Percentiles rank a stretch among this genome's conserved stretches.
phyloP scores from a whole-genome alignment of 2,888 invertebrate species.

The Lydus trimaculatus region DNA sequence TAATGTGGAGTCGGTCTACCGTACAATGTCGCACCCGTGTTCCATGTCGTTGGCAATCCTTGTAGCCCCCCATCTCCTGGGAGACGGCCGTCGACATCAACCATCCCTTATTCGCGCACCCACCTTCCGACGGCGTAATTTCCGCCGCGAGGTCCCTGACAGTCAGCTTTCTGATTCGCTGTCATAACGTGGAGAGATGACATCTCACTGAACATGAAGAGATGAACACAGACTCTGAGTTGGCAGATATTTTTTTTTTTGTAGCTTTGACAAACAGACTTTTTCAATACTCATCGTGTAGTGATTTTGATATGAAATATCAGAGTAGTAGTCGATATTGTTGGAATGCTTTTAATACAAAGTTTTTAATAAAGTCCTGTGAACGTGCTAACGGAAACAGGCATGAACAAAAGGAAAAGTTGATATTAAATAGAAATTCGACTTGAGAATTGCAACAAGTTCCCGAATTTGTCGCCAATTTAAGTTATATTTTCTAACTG shows the following conservation, averaged over 20 bases:
- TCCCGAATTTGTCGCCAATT: not conserved
- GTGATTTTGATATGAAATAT: not conserved
- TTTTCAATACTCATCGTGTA: not conserved
- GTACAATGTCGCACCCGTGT: slow-evolving; percentile 19
- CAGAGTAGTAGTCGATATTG: not conserved
- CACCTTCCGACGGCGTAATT: slow-evolving; percentile 32
- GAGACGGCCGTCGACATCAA: slow-evolving; percentile 13
- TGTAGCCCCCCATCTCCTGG: slow-evolving; percentile 26
- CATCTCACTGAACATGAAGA: slow-evolving; percentile 19
- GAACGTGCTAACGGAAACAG: not conserved
- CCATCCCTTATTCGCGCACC: slow-evolving; percentile 1
- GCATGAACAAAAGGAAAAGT: not conserved
- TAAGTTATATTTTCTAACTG: not conserved
- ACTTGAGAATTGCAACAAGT: not conserved
- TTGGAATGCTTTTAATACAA: not conserved
- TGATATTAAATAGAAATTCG: not conserved
- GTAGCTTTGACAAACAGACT: not conserved
- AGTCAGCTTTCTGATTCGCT: slow-evolving; percentile 31
- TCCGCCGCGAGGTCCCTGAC: slow-evolving; percentile 31
- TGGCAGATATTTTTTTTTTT: not conserved
- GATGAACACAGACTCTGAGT: slow-evolving; percentile 3
- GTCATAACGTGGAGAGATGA: slow-evolving; percentile 24
- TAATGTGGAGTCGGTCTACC: slow-evolving; percentile 21
- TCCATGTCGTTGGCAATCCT: slow-evolving; percentile 17
- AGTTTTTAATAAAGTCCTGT: not conserved